Evolutionary conservation across 2,113 vertebrate species (phyloP), one percentile per base, ranked within the genome.

Genomic region (Mesitornis unicolor): DNA sequence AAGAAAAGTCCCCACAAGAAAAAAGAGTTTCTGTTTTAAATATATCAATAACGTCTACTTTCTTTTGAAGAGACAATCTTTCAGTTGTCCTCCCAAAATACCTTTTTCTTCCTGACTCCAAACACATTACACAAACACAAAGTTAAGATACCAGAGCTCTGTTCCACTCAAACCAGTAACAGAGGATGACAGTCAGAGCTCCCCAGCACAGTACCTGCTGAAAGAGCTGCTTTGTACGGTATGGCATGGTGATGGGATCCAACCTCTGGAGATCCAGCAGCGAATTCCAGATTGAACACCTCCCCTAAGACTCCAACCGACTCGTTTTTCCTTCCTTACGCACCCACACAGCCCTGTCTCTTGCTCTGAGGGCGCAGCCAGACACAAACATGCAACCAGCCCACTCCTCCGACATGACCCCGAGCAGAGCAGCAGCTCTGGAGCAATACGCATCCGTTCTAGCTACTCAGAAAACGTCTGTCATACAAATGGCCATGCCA

Each of bases 351-450:
- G 29, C 4, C 20, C 64, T 7, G 9, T 11, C 38, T 85, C 88
- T 50, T 22, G 61, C 61, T 68, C 18, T 5, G 26, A 59, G 10
- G 5, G 2, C 42, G 73, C 40, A 42, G 59, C 45, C 59, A 69
- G 36, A 53, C 21, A 25, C 2, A 40, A 54, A 33, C 11, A 13
- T 3, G 38, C 13, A 78, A 65, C 10, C 45, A 73, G 59, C 15
- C 40, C 29, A 13, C 8, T 28, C 31, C 14, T 53, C 51, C 8
- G 5, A 33, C 69, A 18, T 0, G 0, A 53, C 2, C 10, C 57
- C 45, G 42, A 38, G 24, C 19, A 36, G 4, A 61, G 25, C 47
- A 79, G 74, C 60, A 59, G 54, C 45, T 36, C 69, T 6, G 6
- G 38, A 29, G 21, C 59, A 56, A 13, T 0, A 5, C 2, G 12